These are phyloP conservation scores for Drosophila pseudoobscura DNA, from an alignment of 1,140 invertebrate species.

Conservation along the genomic window DNA sequence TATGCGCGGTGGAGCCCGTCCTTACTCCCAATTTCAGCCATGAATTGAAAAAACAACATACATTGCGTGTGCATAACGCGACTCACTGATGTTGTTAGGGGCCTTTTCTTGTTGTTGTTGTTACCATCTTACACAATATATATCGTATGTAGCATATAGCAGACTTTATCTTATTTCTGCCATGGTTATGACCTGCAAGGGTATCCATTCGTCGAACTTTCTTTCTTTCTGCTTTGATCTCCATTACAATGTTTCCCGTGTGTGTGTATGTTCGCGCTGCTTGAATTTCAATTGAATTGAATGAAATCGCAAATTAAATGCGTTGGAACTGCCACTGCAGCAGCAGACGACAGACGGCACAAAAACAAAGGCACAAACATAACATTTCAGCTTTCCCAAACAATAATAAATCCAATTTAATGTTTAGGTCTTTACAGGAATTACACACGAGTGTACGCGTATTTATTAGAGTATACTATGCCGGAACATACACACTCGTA, in stretches of 20 bases:
- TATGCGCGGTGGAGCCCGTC: too few relatives aligned
- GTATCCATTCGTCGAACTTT: too few relatives aligned
- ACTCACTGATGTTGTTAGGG: too few relatives aligned
- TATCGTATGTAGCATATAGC: too few relatives aligned
- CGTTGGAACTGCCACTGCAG: conserved; percentile 39
- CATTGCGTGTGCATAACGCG: too few relatives aligned
- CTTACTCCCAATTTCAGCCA: too few relatives aligned
- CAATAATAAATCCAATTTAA: conserved; percentile 29
- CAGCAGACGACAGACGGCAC: not conserved
- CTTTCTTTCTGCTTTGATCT: conserved; percentile 15
- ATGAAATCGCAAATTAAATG: conserved; percentile 69
- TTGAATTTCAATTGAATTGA: conserved; percentile 71
- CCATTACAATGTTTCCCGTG: conserved; percentile 29
- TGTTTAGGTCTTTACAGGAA: conserved; percentile 8
- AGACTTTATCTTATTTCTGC: too few relatives aligned
- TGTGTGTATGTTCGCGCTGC: conserved; percentile 25
- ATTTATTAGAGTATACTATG: not conserved
- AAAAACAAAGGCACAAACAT: conserved; percentile 33
- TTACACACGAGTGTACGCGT: conserved; percentile 12
- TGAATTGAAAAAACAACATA: too few relatives aligned
- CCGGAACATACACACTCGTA: not conserved
- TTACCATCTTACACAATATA: too few relatives aligned
- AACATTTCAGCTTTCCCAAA: conserved; percentile 25
- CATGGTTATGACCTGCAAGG: too few relatives aligned
- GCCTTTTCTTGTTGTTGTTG: too few relatives aligned